These are phyloP conservation scores for Carcharodon carcharias DNA, from an alignment of 2,797 vertebrate genomes.

Conservation along the genomic window DNA sequence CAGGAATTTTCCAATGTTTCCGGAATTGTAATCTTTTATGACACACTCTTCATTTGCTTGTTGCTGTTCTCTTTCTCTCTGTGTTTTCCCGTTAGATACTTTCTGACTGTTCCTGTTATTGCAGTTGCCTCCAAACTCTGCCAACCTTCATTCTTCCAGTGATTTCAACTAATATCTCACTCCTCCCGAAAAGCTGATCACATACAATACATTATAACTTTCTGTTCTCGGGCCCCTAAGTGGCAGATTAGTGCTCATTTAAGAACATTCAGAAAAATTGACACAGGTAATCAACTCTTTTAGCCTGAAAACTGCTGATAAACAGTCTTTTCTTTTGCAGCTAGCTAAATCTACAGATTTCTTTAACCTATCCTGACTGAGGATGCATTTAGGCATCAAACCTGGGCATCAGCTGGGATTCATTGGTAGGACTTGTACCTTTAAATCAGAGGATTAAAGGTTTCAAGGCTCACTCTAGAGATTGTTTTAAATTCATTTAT, in stretches of 20 bases:
- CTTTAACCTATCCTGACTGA: neutral
- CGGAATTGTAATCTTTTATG: neutral
- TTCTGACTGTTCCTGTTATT: neutral
- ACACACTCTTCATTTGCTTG: neutral
- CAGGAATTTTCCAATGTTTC: neutral
- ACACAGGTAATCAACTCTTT: neutral
- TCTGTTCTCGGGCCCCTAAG: neutral
- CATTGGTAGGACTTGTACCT: too few species aligned
- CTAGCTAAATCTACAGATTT: neutral
- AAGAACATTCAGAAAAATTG: neutral
- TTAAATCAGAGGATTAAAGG: too few species aligned
- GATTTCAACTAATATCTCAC: neutral
- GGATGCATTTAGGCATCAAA: neutral
- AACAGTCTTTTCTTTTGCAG: neutral
- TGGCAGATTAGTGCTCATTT: neutral
- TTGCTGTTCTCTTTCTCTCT: neutral
- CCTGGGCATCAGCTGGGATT: too few species aligned
- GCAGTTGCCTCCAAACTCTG: neutral
- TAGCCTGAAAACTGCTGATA: neutral
- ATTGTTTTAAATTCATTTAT: too few species aligned
- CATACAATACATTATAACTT: neutral
- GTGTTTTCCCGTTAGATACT: neutral
- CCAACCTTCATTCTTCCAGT: neutral
- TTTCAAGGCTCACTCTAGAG: too few species aligned
- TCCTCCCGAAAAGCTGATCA: neutral